These are phyloP conservation scores for Allobates femoralis DNA, from an alignment of 2,797 vertebrate species.

Conservation along the genomic window DNA sequence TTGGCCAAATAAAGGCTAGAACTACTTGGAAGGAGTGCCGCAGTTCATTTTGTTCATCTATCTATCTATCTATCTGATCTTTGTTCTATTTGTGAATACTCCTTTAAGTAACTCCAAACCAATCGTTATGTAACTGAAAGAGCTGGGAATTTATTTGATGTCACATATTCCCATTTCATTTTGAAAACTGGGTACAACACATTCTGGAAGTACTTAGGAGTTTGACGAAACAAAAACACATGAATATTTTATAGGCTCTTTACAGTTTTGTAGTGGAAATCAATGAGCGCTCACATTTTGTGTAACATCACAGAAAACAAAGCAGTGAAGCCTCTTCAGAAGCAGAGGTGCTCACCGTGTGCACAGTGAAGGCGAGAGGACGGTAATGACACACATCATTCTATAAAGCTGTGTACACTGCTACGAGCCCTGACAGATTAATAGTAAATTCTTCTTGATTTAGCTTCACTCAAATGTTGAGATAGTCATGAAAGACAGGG, in stretches of 20 bases:
- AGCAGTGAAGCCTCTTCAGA: neutral
- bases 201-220: constrained; percentile 18
- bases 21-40: too few species aligned
- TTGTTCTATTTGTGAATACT: neutral
- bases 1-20: too few species aligned
- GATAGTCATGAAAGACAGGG: too few species aligned
- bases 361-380: neutral
- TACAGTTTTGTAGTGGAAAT: constrained; percentile 45
- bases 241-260: constrained; percentile 51
- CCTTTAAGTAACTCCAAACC: neutral
- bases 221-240: constrained; percentile 33
- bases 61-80: too few species aligned
- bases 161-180: constrained; percentile 10
- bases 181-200: neutral
- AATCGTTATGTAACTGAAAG: constrained; percentile 13
- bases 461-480: neutral
- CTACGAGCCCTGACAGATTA: neutral
- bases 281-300: constrained; percentile 35
- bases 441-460: neutral
- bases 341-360: neutral
- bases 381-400: neutral
- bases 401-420: neutral
- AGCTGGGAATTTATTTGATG: constrained; percentile 6
- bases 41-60: too few species aligned
- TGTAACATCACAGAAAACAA: constrained; percentile 44